These are phyloP conservation scores for Scolopax bukidnonensis DNA, from an alignment of 2,797 vertebrate species.

Conservation along the genomic window DNA sequence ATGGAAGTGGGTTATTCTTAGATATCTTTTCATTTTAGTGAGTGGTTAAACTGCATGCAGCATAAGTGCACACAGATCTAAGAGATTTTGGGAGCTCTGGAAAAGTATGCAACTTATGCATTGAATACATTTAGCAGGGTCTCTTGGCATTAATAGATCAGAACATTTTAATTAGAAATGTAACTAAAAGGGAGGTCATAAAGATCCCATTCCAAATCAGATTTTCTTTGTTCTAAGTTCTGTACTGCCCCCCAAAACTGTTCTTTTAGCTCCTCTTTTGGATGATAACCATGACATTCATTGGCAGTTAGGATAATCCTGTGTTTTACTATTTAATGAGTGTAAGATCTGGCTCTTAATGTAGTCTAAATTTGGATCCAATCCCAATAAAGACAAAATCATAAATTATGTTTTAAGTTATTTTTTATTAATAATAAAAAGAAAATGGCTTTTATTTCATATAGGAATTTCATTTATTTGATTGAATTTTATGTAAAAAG, in stretches of 20 bases:
- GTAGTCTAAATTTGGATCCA: slow-evolving; percentile 25
- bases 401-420: neutral
- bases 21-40: slow-evolving; percentile 77
- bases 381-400: slow-evolving; percentile 3
- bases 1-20: slow-evolving; percentile 81
- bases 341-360: slow-evolving; percentile 1
- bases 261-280: slow-evolving; percentile 32
- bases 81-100: slow-evolving; percentile 72
- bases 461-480: neutral
- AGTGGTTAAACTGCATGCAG: slow-evolving; percentile 63
- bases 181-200: slow-evolving; percentile 71
- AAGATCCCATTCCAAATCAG: slow-evolving; percentile 58
- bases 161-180: slow-evolving; percentile 78
- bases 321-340: slow-evolving; percentile 50
- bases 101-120: slow-evolving; percentile 54
- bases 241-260: slow-evolving; percentile 30
- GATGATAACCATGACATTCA: slow-evolving; percentile 5
- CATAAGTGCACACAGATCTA: slow-evolving; percentile 62
- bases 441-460: neutral
- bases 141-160: slow-evolving; percentile 77
- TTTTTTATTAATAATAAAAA: slow-evolving; percentile 36
- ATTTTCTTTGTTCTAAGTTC: slow-evolving; percentile 54
- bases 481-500: neutral
- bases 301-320: slow-evolving; percentile 32
- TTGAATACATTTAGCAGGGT: slow-evolving; percentile 74